These are phyloP conservation scores for Tinea pellionella DNA, from an alignment of 2,888 invertebrate species.

Conservation along the genomic window DNA sequence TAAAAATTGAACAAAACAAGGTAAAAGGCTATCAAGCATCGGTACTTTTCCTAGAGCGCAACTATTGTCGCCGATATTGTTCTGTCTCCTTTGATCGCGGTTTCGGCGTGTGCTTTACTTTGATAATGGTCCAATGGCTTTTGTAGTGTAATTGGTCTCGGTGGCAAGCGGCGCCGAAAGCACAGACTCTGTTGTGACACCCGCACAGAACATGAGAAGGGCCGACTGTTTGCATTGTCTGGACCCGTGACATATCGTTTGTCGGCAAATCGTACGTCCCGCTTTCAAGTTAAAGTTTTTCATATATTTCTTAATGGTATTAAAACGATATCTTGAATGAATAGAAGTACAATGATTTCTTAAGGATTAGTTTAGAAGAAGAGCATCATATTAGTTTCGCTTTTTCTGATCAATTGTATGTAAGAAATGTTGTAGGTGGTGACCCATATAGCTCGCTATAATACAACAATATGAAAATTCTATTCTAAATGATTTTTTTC, in stretches of 20 bases:
- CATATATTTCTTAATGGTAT: not conserved
- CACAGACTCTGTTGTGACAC: constrained; percentile 44
- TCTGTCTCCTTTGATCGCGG: not conserved
- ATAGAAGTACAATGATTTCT: not conserved
- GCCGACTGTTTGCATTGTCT: constrained; percentile 66
- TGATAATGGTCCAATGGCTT: not conserved
- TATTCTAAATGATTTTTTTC: too few relatives aligned
- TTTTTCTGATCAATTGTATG: not conserved
- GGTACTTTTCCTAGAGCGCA: not conserved
- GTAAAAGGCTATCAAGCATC: not conserved
- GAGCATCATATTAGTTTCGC: not conserved
- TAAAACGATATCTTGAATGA: not conserved
- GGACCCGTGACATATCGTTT: constrained; percentile 62
- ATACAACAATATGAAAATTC: too few relatives aligned
- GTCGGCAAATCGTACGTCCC: constrained; percentile 23
- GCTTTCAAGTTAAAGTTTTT: not conserved
- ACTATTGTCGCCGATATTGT: not conserved
- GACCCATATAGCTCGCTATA: too few relatives aligned
- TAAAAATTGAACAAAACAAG: not conserved
- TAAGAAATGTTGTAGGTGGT: too few relatives aligned
- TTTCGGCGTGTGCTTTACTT: constrained; percentile 11
- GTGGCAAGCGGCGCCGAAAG: constrained; percentile 19
- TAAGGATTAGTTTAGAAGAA: not conserved
- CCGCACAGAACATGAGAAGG: constrained; percentile 33
- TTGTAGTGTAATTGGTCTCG: constrained; percentile 22